Evolutionary conservation across 2,888 invertebrate species (phyloP).

Genomic region (Eledone cirrhosa): DNA sequence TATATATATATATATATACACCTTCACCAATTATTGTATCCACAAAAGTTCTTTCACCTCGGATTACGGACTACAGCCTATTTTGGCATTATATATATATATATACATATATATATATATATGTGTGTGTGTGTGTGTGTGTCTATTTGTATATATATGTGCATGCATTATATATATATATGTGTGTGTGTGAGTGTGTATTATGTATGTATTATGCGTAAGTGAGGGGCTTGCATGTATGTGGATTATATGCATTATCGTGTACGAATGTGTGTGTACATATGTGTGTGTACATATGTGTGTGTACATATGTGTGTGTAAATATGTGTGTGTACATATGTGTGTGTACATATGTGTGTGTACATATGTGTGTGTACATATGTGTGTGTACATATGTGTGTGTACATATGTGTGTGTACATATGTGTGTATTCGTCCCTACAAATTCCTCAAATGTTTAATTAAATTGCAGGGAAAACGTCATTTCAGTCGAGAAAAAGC

Average conservation of each 20-base stretch:
- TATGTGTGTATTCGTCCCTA: neutral
- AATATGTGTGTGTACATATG: neutral
- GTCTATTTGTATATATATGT: neutral
- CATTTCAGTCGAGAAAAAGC: neutral
- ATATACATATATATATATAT: neutral
- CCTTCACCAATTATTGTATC: too few relatives aligned
- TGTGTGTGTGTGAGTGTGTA: neutral
- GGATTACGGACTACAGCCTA: too few relatives aligned
- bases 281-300: neutral
- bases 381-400: neutral
- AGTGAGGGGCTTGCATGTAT: too few relatives aligned
- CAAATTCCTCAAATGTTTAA: neutral
- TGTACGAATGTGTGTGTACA: neutral
- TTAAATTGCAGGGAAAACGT: neutral
- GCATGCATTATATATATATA: neutral
- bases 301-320: neutral
- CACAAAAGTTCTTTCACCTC: too few relatives aligned
- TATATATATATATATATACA: too few relatives aligned
- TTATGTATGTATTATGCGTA: too few relatives aligned
- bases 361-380: neutral
- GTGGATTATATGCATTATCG: too few relatives aligned
- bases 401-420: constrained; percentile 6
- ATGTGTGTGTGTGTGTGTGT: neutral
- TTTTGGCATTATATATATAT: too few relatives aligned
- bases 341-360: neutral